Conservation (phyloP, 2,797 vertebrate genomes). For the Labeo calbasu region DNA sequence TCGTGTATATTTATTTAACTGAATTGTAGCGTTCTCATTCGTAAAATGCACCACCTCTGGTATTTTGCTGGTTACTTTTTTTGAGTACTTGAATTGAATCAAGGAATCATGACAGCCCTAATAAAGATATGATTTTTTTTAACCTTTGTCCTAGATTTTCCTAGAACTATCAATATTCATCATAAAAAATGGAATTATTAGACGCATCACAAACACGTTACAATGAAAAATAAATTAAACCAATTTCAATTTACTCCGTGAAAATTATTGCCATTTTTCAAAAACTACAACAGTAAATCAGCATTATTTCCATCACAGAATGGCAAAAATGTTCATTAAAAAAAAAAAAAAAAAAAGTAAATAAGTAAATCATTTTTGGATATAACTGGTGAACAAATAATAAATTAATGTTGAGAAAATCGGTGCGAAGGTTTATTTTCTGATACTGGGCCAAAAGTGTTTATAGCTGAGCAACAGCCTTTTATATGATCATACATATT, state of each 20-base stretch:
- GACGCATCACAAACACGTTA: background rate
- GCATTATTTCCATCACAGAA: background rate
- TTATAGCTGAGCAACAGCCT: background rate
- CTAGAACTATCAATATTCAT: background rate
- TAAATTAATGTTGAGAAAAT: background rate
- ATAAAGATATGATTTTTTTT: too few species aligned
- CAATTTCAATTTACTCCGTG: background rate
- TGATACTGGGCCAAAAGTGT: background rate
- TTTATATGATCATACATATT: background rate
- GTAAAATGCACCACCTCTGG: too few species aligned
- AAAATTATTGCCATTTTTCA: background rate
- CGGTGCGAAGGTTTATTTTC: background rate
- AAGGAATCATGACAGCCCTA: too few species aligned
- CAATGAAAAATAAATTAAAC: background rate
- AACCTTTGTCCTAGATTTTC: background rate
- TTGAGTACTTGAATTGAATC: too few species aligned
- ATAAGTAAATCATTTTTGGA: background rate
- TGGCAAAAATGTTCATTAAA: background rate
- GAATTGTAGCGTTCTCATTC: too few species aligned
- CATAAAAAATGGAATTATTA: background rate
- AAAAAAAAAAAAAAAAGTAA: too few species aligned
- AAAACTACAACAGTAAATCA: background rate
- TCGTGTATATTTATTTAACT: too few species aligned
- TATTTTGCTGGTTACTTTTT: too few species aligned
- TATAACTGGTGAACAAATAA: background rate